Conservation (phyloP, 2,888 invertebrate species). For the Orthonychiurus folsomi region DNA sequence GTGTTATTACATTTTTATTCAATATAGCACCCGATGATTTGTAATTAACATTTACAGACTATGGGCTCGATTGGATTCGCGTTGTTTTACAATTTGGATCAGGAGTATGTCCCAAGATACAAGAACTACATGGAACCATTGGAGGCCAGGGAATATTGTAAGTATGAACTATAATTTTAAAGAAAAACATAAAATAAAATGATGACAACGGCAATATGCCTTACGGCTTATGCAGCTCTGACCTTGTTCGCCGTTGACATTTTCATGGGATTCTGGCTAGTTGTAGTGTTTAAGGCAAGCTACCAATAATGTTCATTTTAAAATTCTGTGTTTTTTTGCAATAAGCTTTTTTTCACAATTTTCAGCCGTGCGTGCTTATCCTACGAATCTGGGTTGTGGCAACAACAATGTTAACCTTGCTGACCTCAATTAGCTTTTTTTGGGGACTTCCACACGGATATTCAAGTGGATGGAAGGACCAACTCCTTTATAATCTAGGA, state of each 20-base stretch:
- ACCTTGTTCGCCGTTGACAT: not conserved
- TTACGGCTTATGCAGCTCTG: not conserved
- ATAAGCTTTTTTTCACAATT: too few relatives aligned
- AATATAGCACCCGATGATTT: too few relatives aligned
- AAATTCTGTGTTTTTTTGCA: too few relatives aligned
- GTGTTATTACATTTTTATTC: too few relatives aligned
- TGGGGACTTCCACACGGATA: not conserved
- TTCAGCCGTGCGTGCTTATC: not conserved
- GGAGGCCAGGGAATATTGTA: too few relatives aligned
- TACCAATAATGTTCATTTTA: not conserved
- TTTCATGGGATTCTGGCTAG: not conserved
- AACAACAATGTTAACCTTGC: not conserved
- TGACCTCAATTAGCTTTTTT: not conserved
- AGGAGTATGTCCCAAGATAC: too few relatives aligned
- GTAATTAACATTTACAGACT: too few relatives aligned
- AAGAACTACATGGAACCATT: too few relatives aligned
- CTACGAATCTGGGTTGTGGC: not conserved
- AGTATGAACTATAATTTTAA: too few relatives aligned
- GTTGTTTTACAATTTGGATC: too few relatives aligned
- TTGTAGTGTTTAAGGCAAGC: not conserved
- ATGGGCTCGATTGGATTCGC: too few relatives aligned
- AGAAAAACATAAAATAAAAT: not conserved
- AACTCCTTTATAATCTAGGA: too few relatives aligned
- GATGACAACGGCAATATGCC: not conserved
- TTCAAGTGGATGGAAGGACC: not conserved